phyloP scores from a whole-genome alignment of 2,888 invertebrate genomes.

The Argynnis bischoffii region DNA sequence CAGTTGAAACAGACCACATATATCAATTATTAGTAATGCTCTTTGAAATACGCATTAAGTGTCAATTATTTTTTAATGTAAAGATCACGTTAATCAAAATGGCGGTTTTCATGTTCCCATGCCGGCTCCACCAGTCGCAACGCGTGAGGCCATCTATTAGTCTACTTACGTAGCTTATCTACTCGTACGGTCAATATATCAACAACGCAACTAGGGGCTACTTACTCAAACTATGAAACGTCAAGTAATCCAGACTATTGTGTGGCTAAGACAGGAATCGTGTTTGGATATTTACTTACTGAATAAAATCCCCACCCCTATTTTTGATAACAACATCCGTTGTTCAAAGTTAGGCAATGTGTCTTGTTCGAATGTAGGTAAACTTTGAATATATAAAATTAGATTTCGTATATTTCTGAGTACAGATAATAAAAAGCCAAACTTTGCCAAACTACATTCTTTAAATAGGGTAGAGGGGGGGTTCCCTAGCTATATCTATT shows the following conservation, averaged over 20 bases:
- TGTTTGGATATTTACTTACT: slow-evolving; percentile 9
- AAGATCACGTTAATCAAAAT: too few relatives aligned
- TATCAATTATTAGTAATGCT: neutral
- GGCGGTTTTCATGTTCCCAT: too few relatives aligned
- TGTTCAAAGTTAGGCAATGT: neutral
- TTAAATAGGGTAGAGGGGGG: neutral
- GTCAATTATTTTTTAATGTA: too few relatives aligned
- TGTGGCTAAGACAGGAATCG: slow-evolving; percentile 53
- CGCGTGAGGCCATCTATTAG: slow-evolving; percentile 69
- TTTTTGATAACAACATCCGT: neutral
- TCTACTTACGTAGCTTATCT: slow-evolving; percentile 76
- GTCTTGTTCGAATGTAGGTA: neutral
- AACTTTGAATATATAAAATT: too few relatives aligned
- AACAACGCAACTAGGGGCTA: slow-evolving; percentile 75
- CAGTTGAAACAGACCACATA: neutral
- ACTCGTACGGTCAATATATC: slow-evolving; percentile 68
- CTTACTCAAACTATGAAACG: slow-evolving; percentile 72
- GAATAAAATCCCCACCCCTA: slow-evolving; percentile 9
- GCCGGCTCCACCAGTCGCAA: slow-evolving; percentile 36
- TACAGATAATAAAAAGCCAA: neutral
- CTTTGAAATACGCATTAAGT: too few relatives aligned
- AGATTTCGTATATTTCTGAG: too few relatives aligned
- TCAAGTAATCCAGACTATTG: slow-evolving; percentile 61
- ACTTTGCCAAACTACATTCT: too few relatives aligned
- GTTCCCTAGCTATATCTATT: slow-evolving; percentile 4